phyloP scores from a whole-genome alignment of 2,888 invertebrate genomes.

The Coleophora deauratella region DNA sequence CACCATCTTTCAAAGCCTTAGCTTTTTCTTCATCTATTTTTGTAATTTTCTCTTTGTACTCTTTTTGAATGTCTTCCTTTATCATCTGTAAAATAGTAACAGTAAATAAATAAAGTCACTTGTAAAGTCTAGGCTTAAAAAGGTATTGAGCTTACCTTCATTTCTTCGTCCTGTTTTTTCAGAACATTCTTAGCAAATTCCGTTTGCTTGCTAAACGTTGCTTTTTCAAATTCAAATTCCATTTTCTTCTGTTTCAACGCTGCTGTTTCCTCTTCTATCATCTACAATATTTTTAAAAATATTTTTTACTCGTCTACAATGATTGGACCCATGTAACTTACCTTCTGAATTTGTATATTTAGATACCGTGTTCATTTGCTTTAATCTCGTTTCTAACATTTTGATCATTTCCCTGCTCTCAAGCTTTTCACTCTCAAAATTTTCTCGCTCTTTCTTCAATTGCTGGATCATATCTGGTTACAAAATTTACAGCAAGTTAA shows the following conservation, averaged over 20 bases:
- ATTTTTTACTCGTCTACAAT: neutral
- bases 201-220: conserved; percentile 75
- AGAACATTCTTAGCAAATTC: conserved; percentile 72
- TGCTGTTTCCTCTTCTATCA: conserved; percentile 59
- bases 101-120: neutral
- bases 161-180: conserved; percentile 75
- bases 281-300: conserved; percentile 28
- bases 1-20: conserved; percentile 45
- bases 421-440: conserved; percentile 70
- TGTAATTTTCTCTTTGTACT: conserved; percentile 52
- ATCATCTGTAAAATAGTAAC: conserved; percentile 29
- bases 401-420: conserved; percentile 69
- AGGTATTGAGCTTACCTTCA: conserved; percentile 54
- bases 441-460: conserved; percentile 69
- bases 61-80: conserved; percentile 57
- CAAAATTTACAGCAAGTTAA: too few relatives aligned
- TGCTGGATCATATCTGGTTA: conserved; percentile 70
- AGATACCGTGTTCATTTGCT: conserved; percentile 75
- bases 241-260: conserved; percentile 73
- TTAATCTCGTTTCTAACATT: conserved; percentile 71
- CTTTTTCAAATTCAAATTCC: conserved; percentile 74
- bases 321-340: neutral
- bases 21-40: conserved; percentile 55
- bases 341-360: conserved; percentile 13
- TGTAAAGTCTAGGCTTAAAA: neutral